phyloP scores from a whole-genome alignment of 2,113 vertebrate species.

The Pongo abelii region DNA sequence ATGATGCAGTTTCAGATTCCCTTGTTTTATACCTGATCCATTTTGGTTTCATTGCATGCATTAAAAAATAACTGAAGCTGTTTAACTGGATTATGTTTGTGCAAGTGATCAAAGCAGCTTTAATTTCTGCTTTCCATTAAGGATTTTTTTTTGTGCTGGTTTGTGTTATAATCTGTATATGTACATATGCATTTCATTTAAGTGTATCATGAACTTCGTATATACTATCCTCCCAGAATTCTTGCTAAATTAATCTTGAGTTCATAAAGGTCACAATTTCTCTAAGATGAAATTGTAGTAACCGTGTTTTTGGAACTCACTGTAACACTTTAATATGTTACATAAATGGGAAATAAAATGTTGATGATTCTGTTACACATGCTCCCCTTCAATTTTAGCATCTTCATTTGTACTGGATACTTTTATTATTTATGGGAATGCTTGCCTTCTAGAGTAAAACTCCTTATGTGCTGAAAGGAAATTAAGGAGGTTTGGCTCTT shows the following conservation, averaged over 20 bases:
- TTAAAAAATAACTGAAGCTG: constrained; percentile 42
- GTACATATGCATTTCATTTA: constrained; percentile 54
- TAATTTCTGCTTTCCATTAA: constrained; percentile 45
- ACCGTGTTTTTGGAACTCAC: constrained; percentile 30
- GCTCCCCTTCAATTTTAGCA: constrained; percentile 59
- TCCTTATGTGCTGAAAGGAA: constrained; percentile 76
- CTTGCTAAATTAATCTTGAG: constrained; percentile 49
- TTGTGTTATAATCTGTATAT: constrained; percentile 42
- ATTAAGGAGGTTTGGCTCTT: constrained; percentile 83
- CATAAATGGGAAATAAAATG: background rate
- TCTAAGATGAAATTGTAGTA: constrained; percentile 23
- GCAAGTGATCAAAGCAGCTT: constrained; percentile 27
- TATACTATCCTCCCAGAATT: constrained; percentile 35
- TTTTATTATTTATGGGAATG: constrained; percentile 76
- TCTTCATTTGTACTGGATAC: constrained; percentile 79
- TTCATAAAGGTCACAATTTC: constrained; percentile 41
- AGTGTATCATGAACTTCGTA: background rate
- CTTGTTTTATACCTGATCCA: background rate
- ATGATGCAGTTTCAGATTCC: constrained; percentile 35
- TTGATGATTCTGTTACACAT: background rate
- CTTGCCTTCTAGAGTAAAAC: constrained; percentile 69
- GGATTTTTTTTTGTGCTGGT: constrained; percentile 1
- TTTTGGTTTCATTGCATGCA: constrained; percentile 54
- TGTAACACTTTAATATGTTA: constrained; percentile 2
- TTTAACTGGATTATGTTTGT: constrained; percentile 55